Evolutionary conservation across 2,888 invertebrate species (phyloP), one percentile per base, ranked within the genome.

Genomic region (Endotricha flammealis): DNA sequence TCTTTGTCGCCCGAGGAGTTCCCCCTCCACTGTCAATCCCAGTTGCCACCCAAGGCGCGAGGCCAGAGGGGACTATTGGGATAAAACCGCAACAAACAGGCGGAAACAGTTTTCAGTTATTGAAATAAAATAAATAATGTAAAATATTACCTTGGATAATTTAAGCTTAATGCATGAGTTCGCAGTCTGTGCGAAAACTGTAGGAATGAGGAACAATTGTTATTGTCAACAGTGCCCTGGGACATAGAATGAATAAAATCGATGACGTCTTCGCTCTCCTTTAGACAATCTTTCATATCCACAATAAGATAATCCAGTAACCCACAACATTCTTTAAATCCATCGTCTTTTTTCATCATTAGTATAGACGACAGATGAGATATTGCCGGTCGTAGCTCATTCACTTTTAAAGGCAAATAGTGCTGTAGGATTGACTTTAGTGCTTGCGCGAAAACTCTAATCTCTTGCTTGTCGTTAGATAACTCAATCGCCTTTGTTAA

Each of bases 231-330:
- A 14, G 39, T 36, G 10, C 50, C 50, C 38, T 67, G 60, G 4
- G 72, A 60, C 43, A 75, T 46, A 0, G 64, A 56, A 31, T 46
- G 50, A 12, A 65, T 48, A 31, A 69, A 73, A 42, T 77, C 81
- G 2, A 75, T 57, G 1, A 77, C 66, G 45, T 80, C 82, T 28
- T 90, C 87, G 5, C 79, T 80, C 7, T 78, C 71, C 5, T 59
- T 59, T 16, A 91, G 68, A 29, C 67, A 56, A 7, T 69, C 54
- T 9, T 71, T 79, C 53, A 90, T 77, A 28, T 90, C 81, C 0
- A 86, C 64, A 8, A 90, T 64, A 9, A 93, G 61, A 50, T 86
- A 87, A n/a, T 78, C 58, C 0, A 92, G 57, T 11, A 90, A 59
- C 9, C 66, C 46, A 3, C 74, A 48, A 39, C 87, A 78, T 53